Evolutionary conservation across 2,888 invertebrate species (phyloP), one percentile per base, ranked within the genome.

Genomic region (Lithophane leautieri): DNA sequence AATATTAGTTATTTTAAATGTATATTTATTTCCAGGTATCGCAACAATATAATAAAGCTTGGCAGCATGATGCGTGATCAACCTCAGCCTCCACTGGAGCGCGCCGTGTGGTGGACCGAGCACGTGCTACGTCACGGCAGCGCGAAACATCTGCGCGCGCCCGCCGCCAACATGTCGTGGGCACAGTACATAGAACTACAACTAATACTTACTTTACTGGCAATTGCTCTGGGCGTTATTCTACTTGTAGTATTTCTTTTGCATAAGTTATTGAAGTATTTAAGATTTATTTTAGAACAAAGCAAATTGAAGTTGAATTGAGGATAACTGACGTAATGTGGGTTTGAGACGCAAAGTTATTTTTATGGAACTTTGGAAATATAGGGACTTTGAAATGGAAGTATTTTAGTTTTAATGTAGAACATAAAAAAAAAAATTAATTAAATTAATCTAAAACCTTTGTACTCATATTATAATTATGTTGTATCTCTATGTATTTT

Each of bases 111-210:
- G 70, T 70, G 68, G 68, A 68, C 40, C 25, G 68, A 68, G 56
- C 40, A 68, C 19, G 68, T 68, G 25, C 25, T 56, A 25, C 56
- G 56, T 25, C 25, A 56, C 25, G 25, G 25, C 2, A 0, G 56
- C 56, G 56, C 25, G 56, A 25, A 1, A 25, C 56, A 56, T 56
- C 25, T 56, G 25, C 56, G 56, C 7, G 2, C 56, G 25, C 56
- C 56, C 25, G 25, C 56, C 14, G 56, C 56, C 25, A 56, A 56
- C 56, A 56, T 56, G 56, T 56, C 56, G 14, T 56, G 56, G 56
- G 25, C 25, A 14, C 25, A 56, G 56, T 56, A 25, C 22, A 22
- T 83, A 12, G 84, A 84, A 72, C 22, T 84, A n/a, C 47, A 81
- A 56, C 34, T 84, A 34, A 50, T 85, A 4, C 6, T 84, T 7